Evolutionary conservation across 2,113 vertebrate genomes (phyloP).

Genomic region (Halichoerus grypus): DNA sequence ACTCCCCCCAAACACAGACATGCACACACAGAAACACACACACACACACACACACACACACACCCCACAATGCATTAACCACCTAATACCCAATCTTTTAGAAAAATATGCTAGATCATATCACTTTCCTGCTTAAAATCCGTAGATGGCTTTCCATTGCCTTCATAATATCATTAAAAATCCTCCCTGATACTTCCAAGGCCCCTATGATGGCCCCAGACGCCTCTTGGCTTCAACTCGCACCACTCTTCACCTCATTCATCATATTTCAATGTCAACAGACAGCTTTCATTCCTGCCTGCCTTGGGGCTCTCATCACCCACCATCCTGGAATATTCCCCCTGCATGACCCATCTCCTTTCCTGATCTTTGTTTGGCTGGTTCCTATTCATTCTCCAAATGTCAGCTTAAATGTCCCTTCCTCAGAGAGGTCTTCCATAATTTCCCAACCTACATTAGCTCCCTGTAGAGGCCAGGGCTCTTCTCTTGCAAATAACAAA

Average conservation of each 20-base stretch:
- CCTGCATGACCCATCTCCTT: not conserved
- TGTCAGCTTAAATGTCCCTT: not conserved
- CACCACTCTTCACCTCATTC: not conserved
- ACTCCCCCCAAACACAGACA: not conserved
- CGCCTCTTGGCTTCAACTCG: not conserved
- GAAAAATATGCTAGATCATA: not conserved
- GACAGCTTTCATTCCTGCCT: not conserved
- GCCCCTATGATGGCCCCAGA: not conserved
- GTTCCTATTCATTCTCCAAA: not conserved
- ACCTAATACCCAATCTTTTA: not conserved
- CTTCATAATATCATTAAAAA: conserved; percentile 5
- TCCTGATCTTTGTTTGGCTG: not conserved
- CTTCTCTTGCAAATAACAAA: not conserved
- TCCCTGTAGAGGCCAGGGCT: not conserved
- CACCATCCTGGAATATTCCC: not conserved
- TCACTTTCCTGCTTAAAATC: not conserved
- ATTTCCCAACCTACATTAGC: not conserved
- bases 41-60: not conserved
- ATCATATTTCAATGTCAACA: not conserved
- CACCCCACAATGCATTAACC: not conserved
- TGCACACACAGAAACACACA: not conserved
- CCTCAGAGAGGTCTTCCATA: not conserved
- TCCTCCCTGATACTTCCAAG: not conserved
- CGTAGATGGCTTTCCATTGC: not conserved
- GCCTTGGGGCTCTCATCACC: not conserved